These are phyloP conservation scores for Percina caprodes DNA, from an alignment of 2,113 vertebrate genomes.

Conservation along the genomic window DNA sequence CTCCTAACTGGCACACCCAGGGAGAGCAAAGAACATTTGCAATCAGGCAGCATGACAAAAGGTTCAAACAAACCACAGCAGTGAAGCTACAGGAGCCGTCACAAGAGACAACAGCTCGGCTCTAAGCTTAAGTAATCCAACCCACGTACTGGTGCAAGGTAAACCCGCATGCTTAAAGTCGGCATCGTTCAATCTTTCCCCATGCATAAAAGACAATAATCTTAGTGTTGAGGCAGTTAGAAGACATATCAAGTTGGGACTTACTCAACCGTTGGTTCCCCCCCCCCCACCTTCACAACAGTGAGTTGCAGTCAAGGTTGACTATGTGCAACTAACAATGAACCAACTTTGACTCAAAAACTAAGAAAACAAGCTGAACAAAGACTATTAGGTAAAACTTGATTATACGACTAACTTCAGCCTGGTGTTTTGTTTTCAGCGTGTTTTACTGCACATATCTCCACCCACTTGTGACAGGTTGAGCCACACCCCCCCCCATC, in stretches of 20 bases:
- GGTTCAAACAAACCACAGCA: not conserved
- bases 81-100: not conserved
- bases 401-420: too few relatives aligned
- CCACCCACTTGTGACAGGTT: too few relatives aligned
- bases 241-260: not conserved
- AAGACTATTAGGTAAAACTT: too few relatives aligned
- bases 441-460: too few relatives aligned
- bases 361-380: too few relatives aligned
- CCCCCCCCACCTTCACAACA: too few relatives aligned
- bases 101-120: not conserved
- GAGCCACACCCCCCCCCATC: too few relatives aligned
- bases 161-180: not conserved
- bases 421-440: too few relatives aligned
- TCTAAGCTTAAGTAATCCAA: not conserved
- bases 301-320: not conserved
- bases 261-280: not conserved
- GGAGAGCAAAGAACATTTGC: constrained; percentile 3
- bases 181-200: not conserved
- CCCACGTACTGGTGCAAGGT: too few relatives aligned
- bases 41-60: not conserved
- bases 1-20: constrained; percentile 30
- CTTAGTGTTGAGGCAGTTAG: not conserved
- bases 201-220: not conserved
- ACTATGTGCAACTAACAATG: too few relatives aligned
- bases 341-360: too few relatives aligned